Conservation (phyloP, 1,140 invertebrate genomes). For the Bombus confusus region DNA sequence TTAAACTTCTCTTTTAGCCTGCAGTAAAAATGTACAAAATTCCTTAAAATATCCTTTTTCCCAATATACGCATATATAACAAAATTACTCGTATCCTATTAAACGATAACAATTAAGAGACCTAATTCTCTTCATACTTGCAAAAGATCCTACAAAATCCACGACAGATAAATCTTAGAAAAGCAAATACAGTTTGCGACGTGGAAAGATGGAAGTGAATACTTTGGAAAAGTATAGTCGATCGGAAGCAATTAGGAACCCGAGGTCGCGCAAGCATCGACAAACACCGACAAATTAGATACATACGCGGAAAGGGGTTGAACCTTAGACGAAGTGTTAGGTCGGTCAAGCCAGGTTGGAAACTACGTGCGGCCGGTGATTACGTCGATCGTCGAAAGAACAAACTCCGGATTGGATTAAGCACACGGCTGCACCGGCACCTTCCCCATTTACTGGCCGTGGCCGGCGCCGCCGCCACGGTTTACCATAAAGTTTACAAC, state of each 20-base stretch:
- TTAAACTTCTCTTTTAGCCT: no score
- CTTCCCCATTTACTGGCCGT: slow-evolving; percentile 74
- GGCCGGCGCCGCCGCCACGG: slow-evolving; percentile 71
- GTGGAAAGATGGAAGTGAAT: background rate
- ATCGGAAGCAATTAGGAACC: slow-evolving; percentile 43
- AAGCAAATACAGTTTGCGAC: background rate
- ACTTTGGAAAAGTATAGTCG: slow-evolving; percentile 10
- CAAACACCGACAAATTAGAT: slow-evolving; percentile 69
- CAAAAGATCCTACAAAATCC: background rate
- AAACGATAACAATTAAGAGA: no score
- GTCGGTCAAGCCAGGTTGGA: slow-evolving; percentile 62
- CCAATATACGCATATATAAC: no score
- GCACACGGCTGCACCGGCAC: slow-evolving; percentile 67
- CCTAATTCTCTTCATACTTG: background rate
- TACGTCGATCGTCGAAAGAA: slow-evolving; percentile 79
- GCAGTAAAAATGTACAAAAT: no score
- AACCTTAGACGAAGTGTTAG: slow-evolving; percentile 68
- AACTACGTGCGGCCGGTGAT: slow-evolving; percentile 76
- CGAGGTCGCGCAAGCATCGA: slow-evolving; percentile 55
- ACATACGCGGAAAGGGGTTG: slow-evolving; percentile 60
- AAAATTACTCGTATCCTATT: no score
- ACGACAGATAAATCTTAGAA: background rate
- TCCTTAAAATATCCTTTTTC: no score
- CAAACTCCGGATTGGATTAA: slow-evolving; percentile 80
- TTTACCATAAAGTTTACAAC: slow-evolving; percentile 79